Evolutionary conservation across 2,888 invertebrate genomes (phyloP), one percentile per base, ranked within the genome.

Genomic region (Cepaea hortensis): DNA sequence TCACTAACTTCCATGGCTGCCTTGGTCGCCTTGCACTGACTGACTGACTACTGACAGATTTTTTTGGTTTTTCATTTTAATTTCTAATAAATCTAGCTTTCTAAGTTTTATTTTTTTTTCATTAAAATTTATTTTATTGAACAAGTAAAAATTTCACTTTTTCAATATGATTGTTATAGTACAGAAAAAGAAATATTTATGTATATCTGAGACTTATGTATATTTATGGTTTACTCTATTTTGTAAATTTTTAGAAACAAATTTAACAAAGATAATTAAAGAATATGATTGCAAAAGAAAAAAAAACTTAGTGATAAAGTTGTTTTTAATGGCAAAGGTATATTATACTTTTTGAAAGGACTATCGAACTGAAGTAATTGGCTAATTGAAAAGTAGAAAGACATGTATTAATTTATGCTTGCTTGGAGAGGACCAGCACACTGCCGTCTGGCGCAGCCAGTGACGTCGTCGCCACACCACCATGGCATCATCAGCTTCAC

Each of bases 1-100:
- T 79, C 85, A 85, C 55, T 55, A 68, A 77, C 85, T 79, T 50
- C 85, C 75, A 85, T 68, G 20, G 79, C 79, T 79, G 15, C 85
- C 50, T 79, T 70, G 85, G 70, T 79, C 68, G 79, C 77, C 77
- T 70, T 13, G 65, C 77, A 83, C 48, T 68, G 85, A 84, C 84
- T 73, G 84, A 79, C 79, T 9, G 81, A 81, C 70, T 46, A 55
- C 18, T 55, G 77, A 70, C 77, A 15, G 50, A 68, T n/a, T 65
- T 65, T 48, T 62, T 76, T 77, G 35, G 46, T 79, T n/a, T 79
- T 70, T 65, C 46, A 76, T 62, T 35, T 70, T 48, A 48, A 15
- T 75, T 46, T n/a, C 6, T 48, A 35, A 48, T 46, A 75, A 18
- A 7, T 48, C 13, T 46, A 46, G 18, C 7, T 77, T 15, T 11